Conservation (phyloP, 64 coral and sea anemone genomes). For the Pocillopora verrucosa region DNA sequence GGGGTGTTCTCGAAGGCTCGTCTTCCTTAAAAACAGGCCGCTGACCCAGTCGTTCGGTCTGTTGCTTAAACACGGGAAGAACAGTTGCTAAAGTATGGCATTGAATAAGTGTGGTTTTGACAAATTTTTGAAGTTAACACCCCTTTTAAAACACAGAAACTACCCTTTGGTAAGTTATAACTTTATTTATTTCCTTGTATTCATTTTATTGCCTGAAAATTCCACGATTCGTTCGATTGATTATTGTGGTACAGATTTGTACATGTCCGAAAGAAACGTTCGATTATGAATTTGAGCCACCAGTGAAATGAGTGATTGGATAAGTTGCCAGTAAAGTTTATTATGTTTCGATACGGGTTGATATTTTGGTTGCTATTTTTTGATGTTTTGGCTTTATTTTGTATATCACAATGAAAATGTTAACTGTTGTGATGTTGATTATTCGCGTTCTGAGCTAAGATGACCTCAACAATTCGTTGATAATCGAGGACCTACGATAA, state of each 20-base stretch:
- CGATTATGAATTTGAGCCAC: too few relatives aligned
- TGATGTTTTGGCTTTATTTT: background rate
- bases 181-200: background rate
- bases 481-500: too few relatives aligned
- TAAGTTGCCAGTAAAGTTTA: too few relatives aligned
- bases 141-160: background rate
- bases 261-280: background rate
- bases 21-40: background rate
- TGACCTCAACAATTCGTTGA: background rate
- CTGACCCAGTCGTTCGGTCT: background rate
- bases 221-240: background rate
- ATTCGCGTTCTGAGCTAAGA: background rate
- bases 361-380: too few relatives aligned
- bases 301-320: too few relatives aligned
- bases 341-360: too few relatives aligned
- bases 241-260: background rate
- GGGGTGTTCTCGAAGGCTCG: constrained; percentile 19
- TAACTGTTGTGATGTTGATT: background rate
- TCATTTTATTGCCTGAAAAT: background rate
- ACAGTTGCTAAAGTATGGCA: background rate
- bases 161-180: constrained; percentile 14
- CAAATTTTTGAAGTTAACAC: background rate
- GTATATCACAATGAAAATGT: background rate
- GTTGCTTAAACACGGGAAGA: background rate
- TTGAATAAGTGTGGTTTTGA: background rate